A percentile compares a stretch with the other conserved stretches of the same genome.
Evolutionary conservation across 2,113 vertebrate species (phyloP).

Genomic region (Notothenia rossii): DNA sequence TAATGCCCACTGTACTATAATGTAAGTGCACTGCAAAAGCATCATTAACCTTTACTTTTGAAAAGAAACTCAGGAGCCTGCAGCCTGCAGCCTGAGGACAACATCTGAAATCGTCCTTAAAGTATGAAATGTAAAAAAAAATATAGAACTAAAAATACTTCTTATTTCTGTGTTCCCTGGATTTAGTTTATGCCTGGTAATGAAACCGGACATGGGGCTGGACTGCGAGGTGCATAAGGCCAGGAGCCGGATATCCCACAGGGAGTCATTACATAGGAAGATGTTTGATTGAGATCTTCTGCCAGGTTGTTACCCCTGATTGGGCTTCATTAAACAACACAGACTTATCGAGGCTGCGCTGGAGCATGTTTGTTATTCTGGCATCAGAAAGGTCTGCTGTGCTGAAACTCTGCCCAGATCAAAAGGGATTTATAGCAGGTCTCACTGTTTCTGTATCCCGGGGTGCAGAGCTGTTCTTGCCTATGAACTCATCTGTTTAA

Average conservation of each 20-base stretch:
- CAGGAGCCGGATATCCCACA: conserved; percentile 61
- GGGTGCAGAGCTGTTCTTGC: conserved; percentile 34
- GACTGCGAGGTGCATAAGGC: conserved; percentile 39
- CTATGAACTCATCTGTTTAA: conserved; percentile 70
- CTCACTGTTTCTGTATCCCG: conserved; percentile 40
- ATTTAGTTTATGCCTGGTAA: conserved; percentile 21
- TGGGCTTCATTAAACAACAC: conserved; percentile 71
- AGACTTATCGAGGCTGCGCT: conserved; percentile 57
- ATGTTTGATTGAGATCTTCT: conserved; percentile 67
- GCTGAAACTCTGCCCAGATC: conserved; percentile 53
- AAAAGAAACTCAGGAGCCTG: too few relatives aligned
- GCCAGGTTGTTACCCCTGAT: conserved; percentile 62
- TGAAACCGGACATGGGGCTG: conserved; percentile 31
- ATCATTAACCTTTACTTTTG: too few relatives aligned
- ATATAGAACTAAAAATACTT: background rate
- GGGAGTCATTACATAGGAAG: conserved; percentile 72
- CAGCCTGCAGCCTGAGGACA: background rate
- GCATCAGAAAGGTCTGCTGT: conserved; percentile 53
- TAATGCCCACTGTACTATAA: too few relatives aligned
- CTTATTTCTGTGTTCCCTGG: background rate
- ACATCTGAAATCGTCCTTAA: background rate
- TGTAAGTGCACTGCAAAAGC: too few relatives aligned
- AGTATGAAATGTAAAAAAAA: background rate
- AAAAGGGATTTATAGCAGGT: conserved; percentile 51
- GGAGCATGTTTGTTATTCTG: conserved; percentile 52